phyloP scores from a whole-genome alignment of 2,888 invertebrate species.

The Anarsia innoxiella region DNA sequence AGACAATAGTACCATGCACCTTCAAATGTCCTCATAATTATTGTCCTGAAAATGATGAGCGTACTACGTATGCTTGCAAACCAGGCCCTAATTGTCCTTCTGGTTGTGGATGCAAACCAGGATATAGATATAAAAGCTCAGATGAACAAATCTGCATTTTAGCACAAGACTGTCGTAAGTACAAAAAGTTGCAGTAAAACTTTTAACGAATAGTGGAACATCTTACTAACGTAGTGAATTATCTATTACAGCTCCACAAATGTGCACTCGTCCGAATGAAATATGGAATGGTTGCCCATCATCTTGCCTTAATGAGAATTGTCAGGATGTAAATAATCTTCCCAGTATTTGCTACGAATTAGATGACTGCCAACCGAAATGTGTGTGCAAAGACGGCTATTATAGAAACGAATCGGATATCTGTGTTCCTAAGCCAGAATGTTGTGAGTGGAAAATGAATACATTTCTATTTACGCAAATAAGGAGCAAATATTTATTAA shows the following conservation, averaged over 20 bases:
- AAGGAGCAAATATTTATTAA: background rate
- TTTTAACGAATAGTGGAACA: no score
- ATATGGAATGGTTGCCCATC: constrained; percentile 30
- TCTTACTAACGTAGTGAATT: no score
- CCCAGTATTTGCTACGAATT: constrained; percentile 28
- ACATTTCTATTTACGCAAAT: background rate
- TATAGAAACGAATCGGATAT: constrained; percentile 28
- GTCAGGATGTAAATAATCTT: constrained; percentile 25
- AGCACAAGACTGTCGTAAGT: constrained; percentile 30
- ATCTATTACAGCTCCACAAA: constrained; percentile 28
- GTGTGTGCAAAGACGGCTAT: constrained; percentile 29
- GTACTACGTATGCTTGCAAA: constrained; percentile 1
- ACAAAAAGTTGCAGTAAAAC: no score
- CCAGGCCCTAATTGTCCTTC: constrained; percentile 21
- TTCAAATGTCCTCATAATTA: constrained; percentile 2
- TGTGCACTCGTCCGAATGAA: constrained; percentile 36
- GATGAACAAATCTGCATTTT: constrained; percentile 23
- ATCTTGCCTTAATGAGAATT: constrained; percentile 29
- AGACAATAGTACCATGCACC: background rate
- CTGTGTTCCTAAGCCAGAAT: constrained; percentile 28
- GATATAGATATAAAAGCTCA: constrained; percentile 20
- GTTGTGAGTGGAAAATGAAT: constrained; percentile 18
- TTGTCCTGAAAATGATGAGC: background rate
- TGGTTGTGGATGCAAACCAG: constrained; percentile 25
- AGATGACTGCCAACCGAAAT: constrained; percentile 34